Evolutionary conservation across 2,888 invertebrate genomes (phyloP).

Genomic region (Serripes groenlandicus): DNA sequence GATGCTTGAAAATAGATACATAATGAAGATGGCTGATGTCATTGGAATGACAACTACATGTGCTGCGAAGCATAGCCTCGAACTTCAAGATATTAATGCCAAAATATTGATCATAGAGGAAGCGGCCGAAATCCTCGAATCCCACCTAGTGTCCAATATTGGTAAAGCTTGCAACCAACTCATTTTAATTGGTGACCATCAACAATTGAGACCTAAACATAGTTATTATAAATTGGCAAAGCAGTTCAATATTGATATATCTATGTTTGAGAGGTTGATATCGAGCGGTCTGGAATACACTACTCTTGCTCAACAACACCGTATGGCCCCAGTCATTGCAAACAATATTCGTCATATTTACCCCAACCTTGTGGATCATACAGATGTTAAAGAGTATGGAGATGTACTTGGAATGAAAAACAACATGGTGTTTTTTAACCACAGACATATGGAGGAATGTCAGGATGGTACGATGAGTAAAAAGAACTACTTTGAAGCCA

Average conservation of each 20-base stretch:
- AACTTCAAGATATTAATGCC: constrained; percentile 83
- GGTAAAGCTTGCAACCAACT: constrained; percentile 92
- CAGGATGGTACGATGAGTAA: constrained; percentile 64
- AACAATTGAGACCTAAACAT: constrained; percentile 92
- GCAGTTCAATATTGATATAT: constrained; percentile 91
- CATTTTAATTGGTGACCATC: constrained; percentile 94
- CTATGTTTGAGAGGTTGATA: constrained; percentile 93
- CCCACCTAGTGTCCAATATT: constrained; percentile 92
- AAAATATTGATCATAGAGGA: constrained; percentile 91
- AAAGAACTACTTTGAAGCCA: constrained; percentile 78
- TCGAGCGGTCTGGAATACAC: constrained; percentile 89
- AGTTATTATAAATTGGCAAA: constrained; percentile 90
- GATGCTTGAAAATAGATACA: constrained; percentile 73
- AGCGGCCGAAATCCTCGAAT: constrained; percentile 95
- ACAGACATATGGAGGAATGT: constrained; percentile 68
- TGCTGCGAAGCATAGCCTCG: constrained; percentile 79
- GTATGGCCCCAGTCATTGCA: constrained; percentile 89
- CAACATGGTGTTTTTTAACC: constrained; percentile 79
- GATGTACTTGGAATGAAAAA: constrained; percentile 70
- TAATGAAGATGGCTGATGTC: constrained; percentile 75
- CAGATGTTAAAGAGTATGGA: constrained; percentile 63
- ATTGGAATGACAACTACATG: constrained; percentile 85
- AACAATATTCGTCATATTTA: constrained; percentile 83
- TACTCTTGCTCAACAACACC: constrained; percentile 89
- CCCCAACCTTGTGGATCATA: constrained; percentile 63